Conservation (phyloP, 2,888 invertebrate genomes). For the Adelognathus sp. region DNA sequence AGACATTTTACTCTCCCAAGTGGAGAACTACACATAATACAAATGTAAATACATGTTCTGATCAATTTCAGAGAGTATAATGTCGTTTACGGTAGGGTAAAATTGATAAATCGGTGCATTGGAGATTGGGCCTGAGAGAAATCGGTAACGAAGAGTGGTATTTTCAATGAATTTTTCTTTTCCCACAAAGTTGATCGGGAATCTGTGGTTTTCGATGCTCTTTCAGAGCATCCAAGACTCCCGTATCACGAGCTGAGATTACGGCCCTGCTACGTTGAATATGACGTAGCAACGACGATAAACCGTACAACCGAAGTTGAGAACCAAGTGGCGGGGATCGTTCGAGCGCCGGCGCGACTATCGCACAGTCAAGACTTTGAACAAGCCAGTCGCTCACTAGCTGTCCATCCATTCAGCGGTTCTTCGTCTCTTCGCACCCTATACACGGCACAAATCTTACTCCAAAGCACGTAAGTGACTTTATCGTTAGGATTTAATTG, state of each 20-base stretch:
- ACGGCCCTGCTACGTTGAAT: conserved; percentile 44
- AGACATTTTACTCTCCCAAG: too few species aligned
- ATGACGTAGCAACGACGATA: conserved; percentile 40
- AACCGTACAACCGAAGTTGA: conserved; percentile 56
- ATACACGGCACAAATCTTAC: conserved; percentile 53
- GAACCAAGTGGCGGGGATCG: conserved; percentile 28
- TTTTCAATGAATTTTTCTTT: too few species aligned
- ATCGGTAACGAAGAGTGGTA: background rate
- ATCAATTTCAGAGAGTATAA: background rate
- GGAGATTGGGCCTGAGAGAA: background rate
- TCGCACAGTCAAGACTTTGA: conserved; percentile 67
- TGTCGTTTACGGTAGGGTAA: background rate
- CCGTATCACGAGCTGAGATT: background rate
- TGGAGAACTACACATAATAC: too few species aligned
- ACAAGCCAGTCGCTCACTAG: conserved; percentile 68
- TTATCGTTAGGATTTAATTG: conserved; percentile 34
- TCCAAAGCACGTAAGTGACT: conserved; percentile 67
- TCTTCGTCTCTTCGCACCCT: conserved; percentile 39
- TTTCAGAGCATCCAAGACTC: too few species aligned
- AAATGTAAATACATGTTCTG: too few species aligned
- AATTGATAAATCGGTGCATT: background rate
- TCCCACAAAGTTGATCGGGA: too few species aligned
- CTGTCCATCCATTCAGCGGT: conserved; percentile 65
- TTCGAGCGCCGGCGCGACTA: conserved; percentile 66
- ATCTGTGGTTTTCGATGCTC: too few species aligned